Evolutionary conservation across 2,797 vertebrate genomes (phyloP).

Genomic region (Hirundo rustica): DNA sequence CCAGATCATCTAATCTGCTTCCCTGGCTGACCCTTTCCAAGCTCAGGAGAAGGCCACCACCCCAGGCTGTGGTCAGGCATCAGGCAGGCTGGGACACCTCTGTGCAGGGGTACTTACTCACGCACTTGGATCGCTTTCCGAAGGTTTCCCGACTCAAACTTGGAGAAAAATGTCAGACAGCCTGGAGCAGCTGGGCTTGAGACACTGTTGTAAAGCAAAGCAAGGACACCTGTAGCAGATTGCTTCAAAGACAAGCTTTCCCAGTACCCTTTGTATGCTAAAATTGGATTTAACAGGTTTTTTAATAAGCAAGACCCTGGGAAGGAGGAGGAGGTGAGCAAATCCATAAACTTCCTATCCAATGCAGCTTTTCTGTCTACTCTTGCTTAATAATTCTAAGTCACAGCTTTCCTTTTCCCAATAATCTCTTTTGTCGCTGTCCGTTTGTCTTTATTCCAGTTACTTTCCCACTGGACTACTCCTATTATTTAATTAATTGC

Average conservation of each 20-base stretch:
- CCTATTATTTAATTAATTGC: background rate
- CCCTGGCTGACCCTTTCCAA: background rate
- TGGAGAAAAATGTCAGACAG: slow-evolving; percentile 86
- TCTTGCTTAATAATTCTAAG: background rate
- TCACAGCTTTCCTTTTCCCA: background rate
- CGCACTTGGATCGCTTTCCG: slow-evolving; percentile 89
- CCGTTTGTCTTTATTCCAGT: background rate
- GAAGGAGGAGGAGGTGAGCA: background rate
- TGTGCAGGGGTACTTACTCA: slow-evolving; percentile 78
- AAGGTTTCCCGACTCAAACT: slow-evolving; percentile 91
- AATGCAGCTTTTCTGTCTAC: background rate
- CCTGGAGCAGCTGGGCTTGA: slow-evolving; percentile 54
- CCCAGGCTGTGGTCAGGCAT: fast-evolving
- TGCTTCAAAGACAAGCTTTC: background rate
- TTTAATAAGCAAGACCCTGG: background rate
- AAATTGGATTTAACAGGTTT: background rate
- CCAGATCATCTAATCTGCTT: background rate
- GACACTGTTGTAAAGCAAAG: slow-evolving; percentile 66
- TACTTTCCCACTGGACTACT: background rate
- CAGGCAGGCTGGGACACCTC: background rate
- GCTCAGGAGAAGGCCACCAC: background rate
- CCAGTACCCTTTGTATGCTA: background rate
- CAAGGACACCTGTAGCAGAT: background rate
- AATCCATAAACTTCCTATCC: background rate
- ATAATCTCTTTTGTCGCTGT: background rate